Conservation (phyloP, 2,888 invertebrate genomes). For the Ornithoptera alexandrae region DNA sequence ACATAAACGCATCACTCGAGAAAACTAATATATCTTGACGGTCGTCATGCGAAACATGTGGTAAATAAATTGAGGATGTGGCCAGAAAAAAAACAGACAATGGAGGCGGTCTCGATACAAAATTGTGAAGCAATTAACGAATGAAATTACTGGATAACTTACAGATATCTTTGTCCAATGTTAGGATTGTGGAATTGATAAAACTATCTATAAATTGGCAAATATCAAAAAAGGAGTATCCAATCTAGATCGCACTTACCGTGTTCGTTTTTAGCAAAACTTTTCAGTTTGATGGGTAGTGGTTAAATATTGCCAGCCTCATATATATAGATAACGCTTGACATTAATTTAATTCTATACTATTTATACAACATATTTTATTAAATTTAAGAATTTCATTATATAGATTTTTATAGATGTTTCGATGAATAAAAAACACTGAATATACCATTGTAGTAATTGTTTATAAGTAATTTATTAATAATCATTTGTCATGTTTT, state of each 20-base stretch:
- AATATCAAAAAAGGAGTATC: neutral
- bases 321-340: neutral
- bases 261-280: conserved; percentile 19
- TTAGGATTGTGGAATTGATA: neutral
- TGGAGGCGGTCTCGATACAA: conserved; percentile 47
- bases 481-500: no score
- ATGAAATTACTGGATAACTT: neutral
- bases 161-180: neutral
- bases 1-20: conserved; percentile 57
- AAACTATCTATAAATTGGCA: neutral
- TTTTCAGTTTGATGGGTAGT: conserved; percentile 15
- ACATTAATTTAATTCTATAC: neutral
- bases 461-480: no score
- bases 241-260: conserved; percentile 13
- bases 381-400: no score
- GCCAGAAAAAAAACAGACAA: conserved; percentile 74
- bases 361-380: neutral
- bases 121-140: conserved; percentile 1
- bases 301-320: neutral
- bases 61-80: conserved; percentile 76
- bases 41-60: conserved; percentile 75
- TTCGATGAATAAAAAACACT: no score
- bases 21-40: conserved; percentile 62
- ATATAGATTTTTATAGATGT: no score
- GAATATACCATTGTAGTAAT: no score